Conservation (phyloP, 2,113 vertebrate genomes). For the Daboia siamensis region DNA sequence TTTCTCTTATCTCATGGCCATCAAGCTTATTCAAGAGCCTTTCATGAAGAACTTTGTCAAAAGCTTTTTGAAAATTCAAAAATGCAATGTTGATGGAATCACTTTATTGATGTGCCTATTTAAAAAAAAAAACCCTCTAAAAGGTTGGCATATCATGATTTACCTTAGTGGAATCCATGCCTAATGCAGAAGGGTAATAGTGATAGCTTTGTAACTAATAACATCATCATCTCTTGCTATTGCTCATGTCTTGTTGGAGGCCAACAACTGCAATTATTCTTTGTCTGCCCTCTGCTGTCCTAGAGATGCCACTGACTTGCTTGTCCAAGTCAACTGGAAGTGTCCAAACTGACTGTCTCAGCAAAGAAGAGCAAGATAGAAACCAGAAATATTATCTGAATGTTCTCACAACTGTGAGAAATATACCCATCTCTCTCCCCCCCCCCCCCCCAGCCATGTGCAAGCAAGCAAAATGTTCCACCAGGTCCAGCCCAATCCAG, state of each 20-base stretch:
- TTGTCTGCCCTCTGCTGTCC: not conserved
- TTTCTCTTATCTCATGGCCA: not conserved
- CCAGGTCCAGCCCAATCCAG: not conserved
- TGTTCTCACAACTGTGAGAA: not conserved
- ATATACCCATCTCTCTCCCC: not conserved
- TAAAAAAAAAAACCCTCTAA: not conserved
- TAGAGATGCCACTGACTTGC: not conserved
- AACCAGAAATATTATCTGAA: not conserved
- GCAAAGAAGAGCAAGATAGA: not conserved
- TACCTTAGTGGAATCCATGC: not conserved
- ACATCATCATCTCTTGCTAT: not conserved
- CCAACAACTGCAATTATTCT: not conserved
- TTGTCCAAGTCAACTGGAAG: not conserved
- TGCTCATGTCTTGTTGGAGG: not conserved
- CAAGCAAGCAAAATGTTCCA: not conserved
- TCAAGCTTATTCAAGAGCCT: not conserved
- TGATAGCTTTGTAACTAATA: not conserved
- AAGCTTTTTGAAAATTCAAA: not conserved
- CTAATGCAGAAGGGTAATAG: not conserved
- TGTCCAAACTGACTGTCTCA: not conserved
- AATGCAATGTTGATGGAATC: not conserved
- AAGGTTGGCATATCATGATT: not conserved
- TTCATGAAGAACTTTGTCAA: not conserved
- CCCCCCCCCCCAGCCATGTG: no score
- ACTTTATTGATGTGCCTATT: not conserved